Evolutionary conservation across 2,888 invertebrate species (phyloP), one percentile per base, ranked within the genome.

Genomic region (Philonicus albiceps): DNA sequence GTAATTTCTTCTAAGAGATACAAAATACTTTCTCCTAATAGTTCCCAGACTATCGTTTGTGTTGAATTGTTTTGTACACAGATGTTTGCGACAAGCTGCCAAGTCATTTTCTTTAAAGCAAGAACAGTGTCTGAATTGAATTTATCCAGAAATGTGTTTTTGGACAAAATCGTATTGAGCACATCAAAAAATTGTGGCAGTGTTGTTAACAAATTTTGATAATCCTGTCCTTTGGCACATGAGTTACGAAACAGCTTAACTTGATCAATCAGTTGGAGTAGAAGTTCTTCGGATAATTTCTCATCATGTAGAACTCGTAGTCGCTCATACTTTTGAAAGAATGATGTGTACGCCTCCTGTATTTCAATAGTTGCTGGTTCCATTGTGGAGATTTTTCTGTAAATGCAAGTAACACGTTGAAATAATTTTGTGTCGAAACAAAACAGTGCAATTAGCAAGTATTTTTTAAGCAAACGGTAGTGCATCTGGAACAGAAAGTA

Each of bases 21-120:
- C 7, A 86, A 30, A 5, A 89, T 64, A 13, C 84, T n/a, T 11
- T 72, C 22, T 0, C 75, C 80, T 11, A 87, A 49, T 5, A 87
- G 31, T 34, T 85, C 22, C 91, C 92, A 92, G 86, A 91, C 91
- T 74, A 90, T 87, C 7, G 86, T 55, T 86, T 91, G 92, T 0
- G 90, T 88, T 3, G 86, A 86, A 7, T 85, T 86, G 87, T 92
- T 92, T 84, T 91, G 90, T 2, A 92, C 92, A 37, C 90, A 89
- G 22, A 91, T 86, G 88, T 92, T 92, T 2, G 90, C 91, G 2
- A 92, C 73, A 40, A 92, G 89, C 88, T 92, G 92, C 86, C 91
- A 90, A 0, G 90, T 87, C 30, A 91, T 88, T 53, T 31, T 55
- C 19, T 81, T 53, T 49, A 81, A 55, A 13, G 5, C n/a, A n/a